Conservation (phyloP, 1,140 invertebrate genomes). For the Portunus trituberculatus region DNA sequence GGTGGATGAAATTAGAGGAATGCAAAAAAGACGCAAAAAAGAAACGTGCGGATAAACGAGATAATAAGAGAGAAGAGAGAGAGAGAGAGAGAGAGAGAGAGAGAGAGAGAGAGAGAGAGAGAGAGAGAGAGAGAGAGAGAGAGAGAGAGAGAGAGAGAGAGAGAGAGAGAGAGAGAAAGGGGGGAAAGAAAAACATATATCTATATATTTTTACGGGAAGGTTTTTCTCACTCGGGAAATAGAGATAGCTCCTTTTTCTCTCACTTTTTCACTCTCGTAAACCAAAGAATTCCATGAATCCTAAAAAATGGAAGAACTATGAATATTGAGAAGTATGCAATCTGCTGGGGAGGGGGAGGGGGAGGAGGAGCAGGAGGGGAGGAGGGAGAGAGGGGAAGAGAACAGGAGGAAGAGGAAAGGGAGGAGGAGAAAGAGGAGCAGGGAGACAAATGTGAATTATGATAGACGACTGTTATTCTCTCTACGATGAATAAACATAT, state of each 20-base stretch:
- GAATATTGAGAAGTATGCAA: no score
- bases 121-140: constrained; percentile 48
- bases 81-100: constrained; percentile 22
- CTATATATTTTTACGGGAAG: no score
- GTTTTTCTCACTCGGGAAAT: no score
- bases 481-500: neutral
- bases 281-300: no score
- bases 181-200: no score
- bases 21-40: no score
- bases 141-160: constrained; percentile 39
- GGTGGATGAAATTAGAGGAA: no score
- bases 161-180: neutral
- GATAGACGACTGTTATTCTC: neutral
- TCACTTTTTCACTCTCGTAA: no score
- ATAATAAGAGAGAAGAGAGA: neutral
- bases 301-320: no score
- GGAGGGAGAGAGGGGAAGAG: neutral
- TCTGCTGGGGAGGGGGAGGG: no score
- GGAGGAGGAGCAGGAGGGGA: neutral
- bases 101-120: constrained; percentile 48
- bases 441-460: neutral
- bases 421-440: neutral
- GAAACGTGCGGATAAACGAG: neutral
- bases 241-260: no score
- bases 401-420: neutral